Base-by-base conservation (phyloP, 2,888 invertebrate genomes). In the Acanthosepion lycidas region DNA sequence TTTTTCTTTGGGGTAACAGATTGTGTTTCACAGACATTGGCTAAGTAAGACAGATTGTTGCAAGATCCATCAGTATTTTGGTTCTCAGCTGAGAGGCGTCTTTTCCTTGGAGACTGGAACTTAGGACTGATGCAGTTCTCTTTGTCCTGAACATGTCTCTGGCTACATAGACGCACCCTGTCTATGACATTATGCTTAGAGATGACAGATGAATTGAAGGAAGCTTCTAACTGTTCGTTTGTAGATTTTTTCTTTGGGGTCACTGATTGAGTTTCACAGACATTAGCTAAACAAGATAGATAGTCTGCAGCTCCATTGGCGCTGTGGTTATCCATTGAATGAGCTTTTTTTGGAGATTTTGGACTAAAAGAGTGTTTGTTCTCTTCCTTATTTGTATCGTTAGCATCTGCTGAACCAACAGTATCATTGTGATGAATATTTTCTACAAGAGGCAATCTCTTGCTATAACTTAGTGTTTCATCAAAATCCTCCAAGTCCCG, bases 1-100 rank as follows among this genome's bases (percentile, higher is more conserved):
- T 64, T 94, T 26, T 95, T 95, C 94, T 78, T 78, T n/a, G 78
- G 91, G 49, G 78, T 92, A 91, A 95, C 91, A 12, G 78, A 12
- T 6, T 48, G 92, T 9, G 48, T 92, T 15, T 92, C 92, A 23
- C 92, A 92, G 0, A 92, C 92, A 92, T 48, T 92, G 12, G 92
- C 92, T 20, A 92, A 53, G 18, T 33, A 92, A 28, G 92, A 92
- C 49, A 92, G 51, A 92, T 53, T 92, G 6, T 12, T 5, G n/a
- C 78, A 15, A 59, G n/a, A 33, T 78, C 78, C 78, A n/a, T 78
- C 18, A 0, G 78, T 5, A n/a, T 23, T 15, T 4, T 93, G 93
- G 18, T 23, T 23, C n/a, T 93, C 93, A 12, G 28, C 18, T 51
- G 93, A 93, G 18, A 53, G 51, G 15, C 20, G 53, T 53, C 53